phyloP scores from a whole-genome alignment of 2,888 invertebrate genomes.

The Xanthorhoe spadicearia region DNA sequence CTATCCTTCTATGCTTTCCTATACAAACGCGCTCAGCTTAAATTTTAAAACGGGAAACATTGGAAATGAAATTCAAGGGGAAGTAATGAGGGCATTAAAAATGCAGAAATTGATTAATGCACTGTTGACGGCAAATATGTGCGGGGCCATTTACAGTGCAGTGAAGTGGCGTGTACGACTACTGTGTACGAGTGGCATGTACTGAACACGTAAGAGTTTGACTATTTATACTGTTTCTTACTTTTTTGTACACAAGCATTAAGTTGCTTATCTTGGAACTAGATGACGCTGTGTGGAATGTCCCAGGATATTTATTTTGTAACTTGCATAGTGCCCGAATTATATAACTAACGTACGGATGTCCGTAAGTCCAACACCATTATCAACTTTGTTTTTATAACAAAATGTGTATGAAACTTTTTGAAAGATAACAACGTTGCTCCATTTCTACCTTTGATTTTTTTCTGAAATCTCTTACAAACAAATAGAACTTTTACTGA shows the following conservation, averaged over 20 bases:
- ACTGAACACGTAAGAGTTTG: neutral
- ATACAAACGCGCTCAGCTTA: slow-evolving; percentile 53
- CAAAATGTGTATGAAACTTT: too few species aligned
- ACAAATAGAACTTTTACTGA: slow-evolving; percentile 54
- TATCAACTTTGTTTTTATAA: too few species aligned
- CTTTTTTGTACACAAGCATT: neutral
- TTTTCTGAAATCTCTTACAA: neutral
- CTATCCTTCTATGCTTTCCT: slow-evolving; percentile 13
- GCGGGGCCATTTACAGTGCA: slow-evolving; percentile 42
- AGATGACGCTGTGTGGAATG: too few species aligned
- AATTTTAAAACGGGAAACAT: slow-evolving; percentile 77
- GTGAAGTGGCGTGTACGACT: slow-evolving; percentile 19
- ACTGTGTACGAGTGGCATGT: slow-evolving; percentile 8
- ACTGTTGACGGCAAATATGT: slow-evolving; percentile 76
- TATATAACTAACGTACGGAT: too few species aligned
- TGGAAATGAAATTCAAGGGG: slow-evolving; percentile 76
- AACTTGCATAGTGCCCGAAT: too few species aligned
- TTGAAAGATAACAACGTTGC: too few species aligned
- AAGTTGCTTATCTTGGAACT: too few species aligned
- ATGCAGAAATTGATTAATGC: slow-evolving; percentile 84
- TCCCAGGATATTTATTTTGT: too few species aligned
- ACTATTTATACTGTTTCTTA: neutral
- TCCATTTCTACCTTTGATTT: too few species aligned
- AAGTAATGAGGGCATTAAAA: slow-evolving; percentile 84
- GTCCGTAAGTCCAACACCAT: too few species aligned